A percentile compares a stretch with the other conserved stretches of the same genome.
Evolutionary conservation across 2,888 invertebrate genomes (phyloP).

Genomic region (Drosophila vallismaia): DNA sequence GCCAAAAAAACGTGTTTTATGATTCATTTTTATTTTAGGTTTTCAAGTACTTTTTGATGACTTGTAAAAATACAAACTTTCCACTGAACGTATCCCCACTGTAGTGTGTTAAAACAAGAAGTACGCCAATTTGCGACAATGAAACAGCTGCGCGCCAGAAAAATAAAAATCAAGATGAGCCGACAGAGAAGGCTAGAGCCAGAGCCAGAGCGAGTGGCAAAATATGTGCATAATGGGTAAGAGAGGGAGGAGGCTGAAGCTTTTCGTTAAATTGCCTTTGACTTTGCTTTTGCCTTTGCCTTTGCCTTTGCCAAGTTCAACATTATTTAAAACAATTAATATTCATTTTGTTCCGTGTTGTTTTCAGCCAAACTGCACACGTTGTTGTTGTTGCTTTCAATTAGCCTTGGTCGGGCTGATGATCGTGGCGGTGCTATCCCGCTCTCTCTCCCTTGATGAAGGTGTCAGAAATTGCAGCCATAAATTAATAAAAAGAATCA

Average conservation of each 20-base stretch:
- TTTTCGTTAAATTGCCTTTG: constrained; percentile 30
- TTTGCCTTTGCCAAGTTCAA: constrained; percentile 76
- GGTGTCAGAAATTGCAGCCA: constrained; percentile 69
- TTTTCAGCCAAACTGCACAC: constrained; percentile 26
- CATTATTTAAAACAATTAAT: constrained; percentile 81
- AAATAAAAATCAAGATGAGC: constrained; percentile 27
- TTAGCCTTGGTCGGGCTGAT: constrained; percentile 45
- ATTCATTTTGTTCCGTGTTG: constrained; percentile 64
- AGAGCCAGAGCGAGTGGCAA: constrained; percentile 2
- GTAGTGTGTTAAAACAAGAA: constrained; percentile 31
- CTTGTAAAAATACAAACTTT: background rate
- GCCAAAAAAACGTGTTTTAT: too few species aligned
- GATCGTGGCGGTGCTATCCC: constrained; percentile 6
- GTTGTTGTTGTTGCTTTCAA: constrained; percentile 53
- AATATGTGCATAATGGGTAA: background rate
- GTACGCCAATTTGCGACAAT: constrained; percentile 56
- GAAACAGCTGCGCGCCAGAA: constrained; percentile 62
- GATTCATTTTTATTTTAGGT: too few species aligned
- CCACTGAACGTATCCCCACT: background rate
- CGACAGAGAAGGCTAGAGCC: background rate
- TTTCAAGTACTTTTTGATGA: too few species aligned
- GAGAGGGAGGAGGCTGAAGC: constrained; percentile 19
- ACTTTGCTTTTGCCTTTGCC: constrained; percentile 50
- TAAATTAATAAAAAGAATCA: constrained; percentile 71
- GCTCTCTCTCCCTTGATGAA: constrained; percentile 26